Evolutionary conservation across 2,113 vertebrate genomes (phyloP), one percentile per base, ranked within the genome.

Genomic region (Isichthys henryi): DNA sequence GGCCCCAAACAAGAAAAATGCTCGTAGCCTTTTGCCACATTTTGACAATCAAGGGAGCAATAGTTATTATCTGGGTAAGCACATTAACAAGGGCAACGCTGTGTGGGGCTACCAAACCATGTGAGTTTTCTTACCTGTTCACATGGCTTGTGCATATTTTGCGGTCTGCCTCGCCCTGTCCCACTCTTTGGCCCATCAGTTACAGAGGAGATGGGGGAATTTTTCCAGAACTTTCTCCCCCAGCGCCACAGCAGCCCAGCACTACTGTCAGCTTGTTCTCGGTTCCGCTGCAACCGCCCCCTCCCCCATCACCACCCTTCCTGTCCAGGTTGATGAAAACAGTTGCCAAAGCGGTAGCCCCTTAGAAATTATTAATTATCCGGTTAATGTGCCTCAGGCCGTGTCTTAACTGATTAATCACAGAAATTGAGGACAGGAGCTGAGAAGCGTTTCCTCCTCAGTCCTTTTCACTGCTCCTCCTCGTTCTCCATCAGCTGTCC

Each of bases 301-400:
- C 19, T 45, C 66, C 66, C 45, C 66, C 17, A 35, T 43, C 74
- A 43, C 31, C 35, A 13, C 62, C 58, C 88, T 70, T 13, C 62
- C 92, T 95, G 93, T 94, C 95, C 95, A 95, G 95, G 95, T 96
- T 98, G 97, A 97, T 97, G 95, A 97, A 80, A 97, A 96, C 96
- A 96, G 96, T 97, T 96, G 96, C 96, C 45, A 94, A 96, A 95
- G 96, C 94, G 92, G 95, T 96, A 95, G 97, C 97, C 96, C 97
- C 96, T 94, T 97, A 98, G 97, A 98, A 98, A 98, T 97, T 97
- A 98, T 98, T 98, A 98, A 99, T 99, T 99, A 99, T 97, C 96
- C 96, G 96, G 97, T 97, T 99, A 98, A 98, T 98, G 97, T 97
- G 97, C 96, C 97, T 97, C 96, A 96, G 97, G 95, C 97, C 96